Percentiles rank a stretch among this genome's conserved stretches.
These are phyloP conservation scores for Galeopterus variegatus DNA, from an alignment of 2,113 vertebrate genomes.

Conservation along the genomic window DNA sequence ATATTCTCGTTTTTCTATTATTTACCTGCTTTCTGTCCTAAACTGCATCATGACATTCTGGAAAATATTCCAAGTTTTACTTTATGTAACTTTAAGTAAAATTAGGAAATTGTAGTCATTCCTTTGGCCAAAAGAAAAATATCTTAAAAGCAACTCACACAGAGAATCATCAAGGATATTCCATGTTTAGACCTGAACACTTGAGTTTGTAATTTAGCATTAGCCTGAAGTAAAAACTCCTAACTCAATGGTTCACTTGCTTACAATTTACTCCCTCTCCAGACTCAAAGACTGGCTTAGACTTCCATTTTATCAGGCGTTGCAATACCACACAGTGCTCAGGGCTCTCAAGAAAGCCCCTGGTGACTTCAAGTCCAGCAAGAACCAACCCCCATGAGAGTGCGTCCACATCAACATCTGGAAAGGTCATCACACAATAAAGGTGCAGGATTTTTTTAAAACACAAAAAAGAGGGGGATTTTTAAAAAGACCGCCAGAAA, in stretches of 20 bases:
- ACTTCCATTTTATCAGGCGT: background rate
- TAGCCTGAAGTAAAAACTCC: constrained; percentile 39
- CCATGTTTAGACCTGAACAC: constrained; percentile 28
- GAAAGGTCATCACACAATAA: background rate
- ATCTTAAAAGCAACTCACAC: constrained; percentile 7
- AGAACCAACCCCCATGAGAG: background rate
- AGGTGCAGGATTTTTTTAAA: background rate
- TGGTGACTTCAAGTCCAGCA: background rate
- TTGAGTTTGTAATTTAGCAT: constrained; percentile 65
- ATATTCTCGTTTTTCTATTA: constrained; percentile 29
- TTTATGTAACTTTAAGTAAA: constrained; percentile 42
- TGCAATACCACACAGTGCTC: background rate
- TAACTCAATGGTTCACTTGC: constrained; percentile 14
- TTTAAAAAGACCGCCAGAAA: constrained; percentile 29
- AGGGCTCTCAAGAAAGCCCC: background rate
- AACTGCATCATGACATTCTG: background rate
- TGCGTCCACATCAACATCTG: background rate
- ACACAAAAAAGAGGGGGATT: background rate
- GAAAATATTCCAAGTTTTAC: constrained; percentile 26
- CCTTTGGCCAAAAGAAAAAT: constrained; percentile 43
- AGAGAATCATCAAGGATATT: constrained; percentile 48
- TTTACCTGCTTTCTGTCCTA: background rate
- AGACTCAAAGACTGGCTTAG: constrained; percentile 11
- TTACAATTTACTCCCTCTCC: background rate
- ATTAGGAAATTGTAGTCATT: constrained; percentile 52